These are phyloP conservation scores for Phacellophora camtschatica DNA, from an alignment of 30 jellyfish, hydroid and myxozoan genomes.

Conservation along the genomic window DNA sequence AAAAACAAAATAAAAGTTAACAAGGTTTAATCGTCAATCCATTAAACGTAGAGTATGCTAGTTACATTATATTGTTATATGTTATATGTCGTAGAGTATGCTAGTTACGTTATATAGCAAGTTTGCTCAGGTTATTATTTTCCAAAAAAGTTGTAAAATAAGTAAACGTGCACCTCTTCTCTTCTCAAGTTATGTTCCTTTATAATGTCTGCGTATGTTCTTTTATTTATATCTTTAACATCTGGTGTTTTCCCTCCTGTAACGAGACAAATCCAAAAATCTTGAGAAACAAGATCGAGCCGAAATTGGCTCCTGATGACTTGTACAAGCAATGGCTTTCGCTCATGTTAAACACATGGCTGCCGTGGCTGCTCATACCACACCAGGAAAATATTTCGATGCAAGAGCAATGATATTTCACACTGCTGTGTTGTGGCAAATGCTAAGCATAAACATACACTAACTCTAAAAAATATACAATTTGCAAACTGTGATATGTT, in stretches of 20 bases:
- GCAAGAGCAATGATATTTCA: conserved; percentile 34
- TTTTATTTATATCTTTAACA: conserved; percentile 42
- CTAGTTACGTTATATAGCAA: no score
- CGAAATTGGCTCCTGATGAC: not conserved
- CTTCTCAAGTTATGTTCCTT: conserved; percentile 74
- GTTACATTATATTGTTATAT: no score
- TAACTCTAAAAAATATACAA: no score
- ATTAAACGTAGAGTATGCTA: no score
- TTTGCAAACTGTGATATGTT: no score
- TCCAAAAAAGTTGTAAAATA: no score
- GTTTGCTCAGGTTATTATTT: no score
- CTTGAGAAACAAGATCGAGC: not conserved
- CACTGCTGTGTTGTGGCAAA: conserved; percentile 9
- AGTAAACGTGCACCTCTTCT: no score
- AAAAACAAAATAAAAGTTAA: no score
- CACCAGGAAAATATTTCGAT: not conserved
- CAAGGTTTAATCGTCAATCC: no score
- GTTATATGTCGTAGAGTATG: no score
- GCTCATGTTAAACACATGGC: conserved; percentile 54
- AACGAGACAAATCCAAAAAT: not conserved
- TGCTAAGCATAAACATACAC: no score
- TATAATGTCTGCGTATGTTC: conserved; percentile 84
- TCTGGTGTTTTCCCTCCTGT: conserved; percentile 99
- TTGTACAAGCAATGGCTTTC: conserved; percentile 32
- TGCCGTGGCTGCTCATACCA: conserved; percentile 33